These are phyloP conservation scores for Myanophis thanlyinensis DNA, from an alignment of 2,113 vertebrate species.

Conservation along the genomic window DNA sequence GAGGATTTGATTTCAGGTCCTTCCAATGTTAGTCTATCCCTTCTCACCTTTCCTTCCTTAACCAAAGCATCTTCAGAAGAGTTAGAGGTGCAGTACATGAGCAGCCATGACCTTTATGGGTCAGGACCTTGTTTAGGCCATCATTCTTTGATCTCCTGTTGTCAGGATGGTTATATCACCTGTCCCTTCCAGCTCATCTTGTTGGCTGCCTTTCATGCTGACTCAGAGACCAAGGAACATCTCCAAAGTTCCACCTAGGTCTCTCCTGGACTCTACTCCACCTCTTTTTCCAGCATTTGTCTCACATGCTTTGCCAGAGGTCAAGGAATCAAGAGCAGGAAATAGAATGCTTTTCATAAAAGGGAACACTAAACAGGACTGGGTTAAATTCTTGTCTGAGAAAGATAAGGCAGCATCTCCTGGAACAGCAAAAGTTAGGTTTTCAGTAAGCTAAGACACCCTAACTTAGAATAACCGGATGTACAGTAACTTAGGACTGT, in stretches of 20 bases:
- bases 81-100: not conserved
- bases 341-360: not conserved
- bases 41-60: not conserved
- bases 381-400: not conserved
- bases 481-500: not conserved
- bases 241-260: not conserved
- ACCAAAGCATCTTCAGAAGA: not conserved
- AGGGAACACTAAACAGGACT: not conserved
- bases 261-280: not conserved
- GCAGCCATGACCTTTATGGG: not conserved
- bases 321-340: not conserved
- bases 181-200: not conserved
- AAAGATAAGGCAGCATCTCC: not conserved
- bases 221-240: constrained; percentile 9
- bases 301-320: not conserved
- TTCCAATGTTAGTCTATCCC: not conserved
- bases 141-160: not conserved
- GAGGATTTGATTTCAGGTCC: not conserved
- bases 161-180: not conserved
- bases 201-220: not conserved
- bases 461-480: not conserved
- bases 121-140: not conserved
- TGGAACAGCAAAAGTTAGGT: not conserved
- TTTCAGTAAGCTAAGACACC: not conserved
- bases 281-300: not conserved